Evolutionary conservation across 2,797 vertebrate genomes (phyloP), one percentile per base, ranked within the genome.

Genomic region (Australoheros facetus): DNA sequence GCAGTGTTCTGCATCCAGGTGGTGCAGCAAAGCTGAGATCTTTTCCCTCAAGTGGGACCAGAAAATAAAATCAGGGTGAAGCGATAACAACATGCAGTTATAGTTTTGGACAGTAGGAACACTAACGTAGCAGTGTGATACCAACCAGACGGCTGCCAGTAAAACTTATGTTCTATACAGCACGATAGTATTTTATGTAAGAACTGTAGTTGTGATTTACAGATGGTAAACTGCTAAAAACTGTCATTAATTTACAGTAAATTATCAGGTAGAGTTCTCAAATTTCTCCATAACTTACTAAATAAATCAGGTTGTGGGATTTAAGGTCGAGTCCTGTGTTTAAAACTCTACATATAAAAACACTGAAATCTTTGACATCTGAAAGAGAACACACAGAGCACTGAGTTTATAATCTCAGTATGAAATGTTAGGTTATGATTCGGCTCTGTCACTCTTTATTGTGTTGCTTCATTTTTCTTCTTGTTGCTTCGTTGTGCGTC

Each of bases 401-500:
- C 26, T 71, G 30, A 53, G 56, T 51, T 1, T 54, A 56, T 69
- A 23, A 66, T 9, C 77, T 73, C 23, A 1, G 45, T 58, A 21
- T 58, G 64, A 77, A 54, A 62, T 21, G 37, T 58, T 53, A 48
- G 51, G 8, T 62, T 77, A 11, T 58, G 56, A 81, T 72, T 77
- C 56, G 48, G 42, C 45, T 32, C 62, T 5, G 64, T 77, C 79
- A 59, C 0, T 69, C 73, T 77, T 56, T 1, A 4, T 55, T 8
- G 59, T 12, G 55, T 56, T 87, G 64, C 84, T 73, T 37, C 83
- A 54, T 55, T 51, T 73, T 48, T 66, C 78, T 1, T 37, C 42
- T n/a, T 30, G 62, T 51, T 51, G 62, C 71, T 39, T 45, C 76
- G 78, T 34, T 55, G 75, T 64, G 75, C 66, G 28, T 88, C 80